Evolutionary conservation across 2,797 vertebrate genomes (phyloP).

Genomic region (Limosa lapponica): DNA sequence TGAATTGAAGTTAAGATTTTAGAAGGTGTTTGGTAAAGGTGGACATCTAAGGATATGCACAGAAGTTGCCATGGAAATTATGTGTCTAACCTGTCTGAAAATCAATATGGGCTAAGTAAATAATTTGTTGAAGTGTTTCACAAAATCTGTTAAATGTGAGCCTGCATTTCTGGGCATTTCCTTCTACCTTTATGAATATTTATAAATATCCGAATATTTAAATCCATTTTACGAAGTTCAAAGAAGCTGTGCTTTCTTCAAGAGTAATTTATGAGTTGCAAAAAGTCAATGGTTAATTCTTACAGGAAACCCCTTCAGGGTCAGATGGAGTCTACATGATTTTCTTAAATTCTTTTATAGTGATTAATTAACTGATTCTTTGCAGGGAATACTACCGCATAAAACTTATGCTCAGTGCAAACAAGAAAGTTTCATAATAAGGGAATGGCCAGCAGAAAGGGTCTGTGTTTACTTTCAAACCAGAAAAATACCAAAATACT

Average conservation of each 20-base stretch:
- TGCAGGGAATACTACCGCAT: neutral
- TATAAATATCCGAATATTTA: neutral
- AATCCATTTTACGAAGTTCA: neutral
- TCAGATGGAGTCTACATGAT: neutral
- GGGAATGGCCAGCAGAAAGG: neutral
- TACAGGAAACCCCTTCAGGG: neutral
- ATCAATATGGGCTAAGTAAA: neutral
- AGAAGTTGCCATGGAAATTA: neutral
- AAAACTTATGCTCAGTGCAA: neutral
- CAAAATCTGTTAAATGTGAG: neutral
- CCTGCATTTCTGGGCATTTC: neutral
- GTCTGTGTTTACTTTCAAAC: neutral
- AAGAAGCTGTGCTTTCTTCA: neutral
- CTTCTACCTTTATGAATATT: neutral
- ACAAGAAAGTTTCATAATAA: neutral
- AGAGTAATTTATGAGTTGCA: neutral
- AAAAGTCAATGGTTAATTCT: neutral
- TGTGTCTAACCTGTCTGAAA: neutral
- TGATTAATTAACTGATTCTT: neutral
- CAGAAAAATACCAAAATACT: neutral
- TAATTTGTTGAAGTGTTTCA: neutral
- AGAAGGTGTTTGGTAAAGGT: neutral
- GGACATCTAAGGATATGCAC: neutral
- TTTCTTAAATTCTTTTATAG: neutral
- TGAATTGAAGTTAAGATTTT: neutral